Evolutionary conservation across 2,113 vertebrate species (phyloP).

Genomic region (Phalacrocorax pelagicus): DNA sequence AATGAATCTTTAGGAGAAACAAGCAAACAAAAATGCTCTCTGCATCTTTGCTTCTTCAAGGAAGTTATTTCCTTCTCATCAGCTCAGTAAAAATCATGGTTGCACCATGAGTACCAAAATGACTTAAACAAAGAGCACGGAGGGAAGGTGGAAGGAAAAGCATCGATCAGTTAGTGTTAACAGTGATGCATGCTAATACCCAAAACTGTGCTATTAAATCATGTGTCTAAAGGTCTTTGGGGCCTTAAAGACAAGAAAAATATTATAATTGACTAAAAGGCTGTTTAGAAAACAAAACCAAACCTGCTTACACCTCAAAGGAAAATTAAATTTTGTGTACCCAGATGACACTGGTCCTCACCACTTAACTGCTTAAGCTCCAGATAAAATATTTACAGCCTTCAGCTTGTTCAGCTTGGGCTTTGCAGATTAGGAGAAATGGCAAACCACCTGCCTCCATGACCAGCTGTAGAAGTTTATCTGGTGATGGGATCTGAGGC

Average conservation of each 20-base stretch:
- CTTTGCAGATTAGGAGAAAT: not conserved
- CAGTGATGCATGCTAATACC: fast-evolving
- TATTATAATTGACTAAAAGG: not conserved
- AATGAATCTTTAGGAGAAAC: not conserved
- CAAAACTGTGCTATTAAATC: not conserved
- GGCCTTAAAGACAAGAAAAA: not conserved
- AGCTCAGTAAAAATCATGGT: fast-evolving
- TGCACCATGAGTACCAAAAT: not conserved
- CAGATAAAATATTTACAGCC: not conserved
- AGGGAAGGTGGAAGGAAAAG: not conserved
- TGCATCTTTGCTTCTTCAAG: not conserved
- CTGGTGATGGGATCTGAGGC: not conserved
- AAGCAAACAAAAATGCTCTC: not conserved
- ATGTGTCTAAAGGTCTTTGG: not conserved
- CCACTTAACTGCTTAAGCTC: not conserved
- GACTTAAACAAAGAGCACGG: not conserved
- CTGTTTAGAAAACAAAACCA: not conserved
- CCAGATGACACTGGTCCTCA: not conserved
- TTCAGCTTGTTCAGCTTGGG: not conserved
- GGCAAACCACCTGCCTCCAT: not conserved
- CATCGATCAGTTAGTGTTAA: not conserved
- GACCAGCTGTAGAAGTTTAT: not conserved
- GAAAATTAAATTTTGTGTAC: not conserved
- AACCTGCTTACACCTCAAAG: not conserved
- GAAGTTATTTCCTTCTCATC: not conserved